Conservation (phyloP, 2,797 vertebrate species). For the Labeo calbasu region DNA sequence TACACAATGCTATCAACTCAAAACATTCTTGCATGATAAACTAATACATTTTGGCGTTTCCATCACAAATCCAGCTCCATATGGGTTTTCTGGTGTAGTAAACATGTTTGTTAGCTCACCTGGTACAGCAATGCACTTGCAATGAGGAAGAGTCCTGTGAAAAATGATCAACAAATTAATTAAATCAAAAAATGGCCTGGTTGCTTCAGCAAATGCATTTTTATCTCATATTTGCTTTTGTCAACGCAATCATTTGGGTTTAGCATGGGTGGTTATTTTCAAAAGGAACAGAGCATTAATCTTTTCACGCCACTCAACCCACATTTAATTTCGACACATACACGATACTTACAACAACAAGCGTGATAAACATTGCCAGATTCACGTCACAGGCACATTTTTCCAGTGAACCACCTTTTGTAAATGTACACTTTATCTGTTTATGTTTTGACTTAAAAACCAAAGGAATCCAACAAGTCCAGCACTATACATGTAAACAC, state of each 20-base stretch:
- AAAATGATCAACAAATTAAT: neutral
- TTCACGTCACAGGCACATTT: neutral
- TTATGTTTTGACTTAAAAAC: neutral
- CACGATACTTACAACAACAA: neutral
- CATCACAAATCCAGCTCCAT: neutral
- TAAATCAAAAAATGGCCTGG: neutral
- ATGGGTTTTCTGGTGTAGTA: neutral
- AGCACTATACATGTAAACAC: neutral
- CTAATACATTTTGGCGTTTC: neutral
- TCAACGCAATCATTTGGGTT: neutral
- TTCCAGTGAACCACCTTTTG: neutral
- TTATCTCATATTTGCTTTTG: neutral
- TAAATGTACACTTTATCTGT: neutral
- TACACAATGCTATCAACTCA: neutral
- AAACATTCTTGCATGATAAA: neutral
- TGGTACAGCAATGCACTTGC: neutral
- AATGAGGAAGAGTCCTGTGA: neutral
- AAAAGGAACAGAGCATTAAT: neutral
- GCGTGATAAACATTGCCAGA: neutral
- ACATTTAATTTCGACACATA: neutral
- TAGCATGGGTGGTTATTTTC: neutral
- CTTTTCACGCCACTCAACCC: neutral
- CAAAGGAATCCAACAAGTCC: neutral
- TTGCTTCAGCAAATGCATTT: neutral
- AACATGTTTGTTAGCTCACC: neutral